phyloP scores from a whole-genome alignment of 2,113 vertebrate genomes.

The Gymnocephalus cernua region DNA sequence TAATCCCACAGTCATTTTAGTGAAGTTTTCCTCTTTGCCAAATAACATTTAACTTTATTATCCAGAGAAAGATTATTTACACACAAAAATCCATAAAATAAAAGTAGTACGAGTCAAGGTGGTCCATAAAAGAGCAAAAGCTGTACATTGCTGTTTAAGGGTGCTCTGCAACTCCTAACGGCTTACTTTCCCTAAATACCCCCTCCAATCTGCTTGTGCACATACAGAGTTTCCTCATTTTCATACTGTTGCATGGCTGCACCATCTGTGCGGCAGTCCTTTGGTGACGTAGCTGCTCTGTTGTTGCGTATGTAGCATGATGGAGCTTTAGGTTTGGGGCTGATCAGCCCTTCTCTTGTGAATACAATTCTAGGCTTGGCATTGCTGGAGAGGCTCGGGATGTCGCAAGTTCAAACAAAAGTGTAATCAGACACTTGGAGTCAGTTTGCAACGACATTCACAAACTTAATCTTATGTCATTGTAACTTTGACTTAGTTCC shows the following conservation, averaged over 20 bases:
- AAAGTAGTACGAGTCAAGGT: no score
- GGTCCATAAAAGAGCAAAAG: not conserved
- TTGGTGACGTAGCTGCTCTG: not conserved
- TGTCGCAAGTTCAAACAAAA: not conserved
- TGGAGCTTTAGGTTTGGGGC: not conserved
- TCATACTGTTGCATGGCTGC: not conserved
- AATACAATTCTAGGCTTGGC: not conserved
- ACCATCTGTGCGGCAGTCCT: not conserved
- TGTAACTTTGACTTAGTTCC: not conserved
- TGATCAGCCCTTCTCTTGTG: not conserved
- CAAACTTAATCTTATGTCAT: not conserved
- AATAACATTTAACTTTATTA: not conserved
- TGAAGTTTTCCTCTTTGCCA: not conserved
- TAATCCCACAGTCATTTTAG: no score
- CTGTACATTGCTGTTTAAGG: not conserved
- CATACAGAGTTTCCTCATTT: not conserved
- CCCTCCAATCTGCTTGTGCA: not conserved
- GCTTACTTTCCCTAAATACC: not conserved
- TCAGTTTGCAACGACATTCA: not conserved
- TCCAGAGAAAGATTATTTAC: not conserved
- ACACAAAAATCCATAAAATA: not conserved
- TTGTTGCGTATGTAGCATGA: not conserved
- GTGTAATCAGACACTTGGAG: constrained; percentile 8
- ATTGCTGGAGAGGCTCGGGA: not conserved
- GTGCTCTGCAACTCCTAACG: no score